Conservation (phyloP, 2,888 invertebrate species). For the Zhengitettix transpicula region DNA sequence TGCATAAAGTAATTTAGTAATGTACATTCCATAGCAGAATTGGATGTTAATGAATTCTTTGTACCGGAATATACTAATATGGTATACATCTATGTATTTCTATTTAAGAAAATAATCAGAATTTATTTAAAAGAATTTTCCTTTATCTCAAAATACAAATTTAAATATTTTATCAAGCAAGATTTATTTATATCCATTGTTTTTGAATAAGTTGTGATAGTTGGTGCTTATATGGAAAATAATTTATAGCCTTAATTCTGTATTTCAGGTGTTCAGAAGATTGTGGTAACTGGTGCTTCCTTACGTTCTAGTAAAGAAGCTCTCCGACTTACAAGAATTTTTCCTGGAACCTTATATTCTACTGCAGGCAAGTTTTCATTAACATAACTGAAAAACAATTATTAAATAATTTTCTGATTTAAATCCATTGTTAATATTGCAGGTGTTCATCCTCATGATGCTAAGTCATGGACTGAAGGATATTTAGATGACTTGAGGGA, state of each 20-base stretch:
- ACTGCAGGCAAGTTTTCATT: constrained; percentile 48
- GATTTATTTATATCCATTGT: constrained; percentile 4
- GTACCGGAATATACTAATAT: too few species aligned
- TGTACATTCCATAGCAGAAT: too few species aligned
- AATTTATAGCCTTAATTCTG: too few species aligned
- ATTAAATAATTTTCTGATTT: not conserved
- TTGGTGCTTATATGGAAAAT: constrained; percentile 8
- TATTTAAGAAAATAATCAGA: too few species aligned
- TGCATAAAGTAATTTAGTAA: too few species aligned
- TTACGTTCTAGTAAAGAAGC: constrained; percentile 83
- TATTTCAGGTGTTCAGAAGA: constrained; percentile 69
- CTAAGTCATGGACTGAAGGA: constrained; percentile 65
- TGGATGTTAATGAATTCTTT: too few species aligned
- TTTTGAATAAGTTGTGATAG: not conserved
- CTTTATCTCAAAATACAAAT: too few species aligned
- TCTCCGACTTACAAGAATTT: constrained; percentile 69
- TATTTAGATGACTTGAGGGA: constrained; percentile 43
- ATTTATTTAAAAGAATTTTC: too few species aligned
- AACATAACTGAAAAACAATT: not conserved
- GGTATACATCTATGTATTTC: too few species aligned
- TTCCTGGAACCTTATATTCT: constrained; percentile 78
- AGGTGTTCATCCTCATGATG: constrained; percentile 88
- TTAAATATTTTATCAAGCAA: constrained; percentile 1
- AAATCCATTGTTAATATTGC: constrained; percentile 9
- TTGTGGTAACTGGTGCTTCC: constrained; percentile 85